phyloP scores from a whole-genome alignment of 2,888 invertebrate species.

The Agrochola lota region DNA sequence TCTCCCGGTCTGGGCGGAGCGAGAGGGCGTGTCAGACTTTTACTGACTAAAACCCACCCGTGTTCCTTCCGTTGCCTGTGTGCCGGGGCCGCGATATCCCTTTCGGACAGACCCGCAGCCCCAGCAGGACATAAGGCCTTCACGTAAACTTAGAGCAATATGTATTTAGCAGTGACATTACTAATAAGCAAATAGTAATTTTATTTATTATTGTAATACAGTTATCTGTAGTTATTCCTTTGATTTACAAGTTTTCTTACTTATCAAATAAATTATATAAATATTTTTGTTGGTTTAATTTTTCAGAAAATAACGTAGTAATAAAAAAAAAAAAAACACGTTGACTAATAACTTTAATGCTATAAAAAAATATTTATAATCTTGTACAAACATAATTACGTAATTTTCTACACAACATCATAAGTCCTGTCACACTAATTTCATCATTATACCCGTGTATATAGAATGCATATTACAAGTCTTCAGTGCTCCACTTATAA shows the following conservation, averaged over 20 bases:
- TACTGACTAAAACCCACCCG: no score
- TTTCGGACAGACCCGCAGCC: no score
- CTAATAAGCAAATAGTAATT: slow-evolving; percentile 50
- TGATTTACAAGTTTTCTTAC: slow-evolving; percentile 54
- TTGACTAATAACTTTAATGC: slow-evolving; percentile 49
- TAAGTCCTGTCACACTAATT: slow-evolving; percentile 30
- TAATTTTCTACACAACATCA: slow-evolving; percentile 17
- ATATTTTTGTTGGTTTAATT: slow-evolving; percentile 24
- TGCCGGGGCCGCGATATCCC: no score
- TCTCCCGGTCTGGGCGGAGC: no score
- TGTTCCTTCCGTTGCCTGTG: no score
- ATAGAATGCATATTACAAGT: slow-evolving; percentile 92
- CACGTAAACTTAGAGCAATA: slow-evolving; percentile 50
- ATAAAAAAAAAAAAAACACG: slow-evolving; percentile 13
- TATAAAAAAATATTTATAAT: slow-evolving; percentile 64
- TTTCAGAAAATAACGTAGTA: not conserved
- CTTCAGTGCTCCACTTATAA: slow-evolving; percentile 98
- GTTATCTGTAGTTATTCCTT: slow-evolving; percentile 36
- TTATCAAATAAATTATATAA: slow-evolving; percentile 52
- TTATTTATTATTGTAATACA: slow-evolving; percentile 47
- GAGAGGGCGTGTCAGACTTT: no score
- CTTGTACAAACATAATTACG: slow-evolving; percentile 45
- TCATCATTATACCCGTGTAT: slow-evolving; percentile 3
- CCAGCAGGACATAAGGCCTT: slow-evolving; percentile 59
- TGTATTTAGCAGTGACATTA: slow-evolving; percentile 34